Conservation (phyloP, 35 echinoderm and acorn worm genomes). For the Ophiothrix spiculata region DNA sequence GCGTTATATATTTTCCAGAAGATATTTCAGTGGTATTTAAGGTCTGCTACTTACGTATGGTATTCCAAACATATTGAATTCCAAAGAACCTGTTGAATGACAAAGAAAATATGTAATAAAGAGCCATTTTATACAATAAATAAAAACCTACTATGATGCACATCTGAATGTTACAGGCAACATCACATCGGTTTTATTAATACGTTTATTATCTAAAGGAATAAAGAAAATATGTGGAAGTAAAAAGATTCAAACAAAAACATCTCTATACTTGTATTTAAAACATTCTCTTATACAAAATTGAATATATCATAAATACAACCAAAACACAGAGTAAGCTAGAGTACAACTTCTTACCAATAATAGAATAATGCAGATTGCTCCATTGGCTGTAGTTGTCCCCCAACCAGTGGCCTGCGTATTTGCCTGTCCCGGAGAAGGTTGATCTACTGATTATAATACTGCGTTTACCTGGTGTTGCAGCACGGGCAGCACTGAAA, state of each 20-base stretch:
- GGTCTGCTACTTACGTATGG: conserved; percentile 99
- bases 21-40: too few relatives aligned
- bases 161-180: too few relatives aligned
- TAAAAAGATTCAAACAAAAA: not conserved
- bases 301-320: not conserved
- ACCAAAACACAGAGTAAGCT: too few relatives aligned
- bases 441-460: conserved; percentile 84
- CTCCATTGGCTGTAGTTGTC: conserved; percentile 82
- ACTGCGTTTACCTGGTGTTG: conserved; percentile 63
- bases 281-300: not conserved
- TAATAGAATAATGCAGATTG: conserved; percentile 80
- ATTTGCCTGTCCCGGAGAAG: conserved; percentile 85
- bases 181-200: too few relatives aligned
- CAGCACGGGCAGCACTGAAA: conserved; percentile 61
- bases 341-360: conserved; percentile 80
- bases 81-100: conserved; percentile 67
- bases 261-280: not conserved
- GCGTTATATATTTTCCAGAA: too few relatives aligned
- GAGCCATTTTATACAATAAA: too few relatives aligned
- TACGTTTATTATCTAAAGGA: too few relatives aligned
- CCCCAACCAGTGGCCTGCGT: conserved; percentile 86
- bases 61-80: conserved; percentile 94
- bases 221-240: too few relatives aligned
- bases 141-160: too few relatives aligned
- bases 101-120: too few relatives aligned